A percentile compares a stretch with the other conserved stretches of the same genome.
These are phyloP conservation scores for Phasia obesa DNA, from an alignment of 2,888 invertebrate genomes.

Conservation along the genomic window DNA sequence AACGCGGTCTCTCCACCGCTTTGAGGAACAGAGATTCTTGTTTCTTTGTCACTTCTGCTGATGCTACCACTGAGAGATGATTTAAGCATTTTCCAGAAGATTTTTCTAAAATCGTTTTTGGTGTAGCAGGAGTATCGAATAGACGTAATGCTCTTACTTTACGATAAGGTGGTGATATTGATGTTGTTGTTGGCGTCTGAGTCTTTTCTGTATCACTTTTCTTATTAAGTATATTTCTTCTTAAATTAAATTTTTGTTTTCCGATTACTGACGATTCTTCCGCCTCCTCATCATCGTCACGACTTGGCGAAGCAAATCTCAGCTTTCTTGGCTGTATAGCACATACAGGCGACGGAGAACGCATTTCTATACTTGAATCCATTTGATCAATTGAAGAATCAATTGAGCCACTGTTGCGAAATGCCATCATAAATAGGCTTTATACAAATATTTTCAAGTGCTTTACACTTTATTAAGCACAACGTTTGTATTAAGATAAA, in stretches of 20 bases:
- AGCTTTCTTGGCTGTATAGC: constrained; percentile 80
- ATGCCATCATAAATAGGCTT: constrained; percentile 74
- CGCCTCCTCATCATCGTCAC: constrained; percentile 73
- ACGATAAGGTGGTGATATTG: constrained; percentile 84
- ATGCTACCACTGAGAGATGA: constrained; percentile 77
- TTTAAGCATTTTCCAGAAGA: constrained; percentile 84
- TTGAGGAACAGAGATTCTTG: constrained; percentile 72
- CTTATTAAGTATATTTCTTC: constrained; percentile 52
- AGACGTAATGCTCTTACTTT: constrained; percentile 86
- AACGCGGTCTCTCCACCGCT: constrained; percentile 81
- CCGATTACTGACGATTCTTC: constrained; percentile 33
- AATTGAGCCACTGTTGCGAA: constrained; percentile 74
- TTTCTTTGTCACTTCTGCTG: constrained; percentile 69
- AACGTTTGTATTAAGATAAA: neutral
- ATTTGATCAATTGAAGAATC: constrained; percentile 75
- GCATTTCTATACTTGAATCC: constrained; percentile 79
- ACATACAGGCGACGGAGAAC: constrained; percentile 77
- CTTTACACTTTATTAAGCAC: neutral
- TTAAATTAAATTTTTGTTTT: constrained; percentile 54
- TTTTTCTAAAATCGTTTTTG: constrained; percentile 87
- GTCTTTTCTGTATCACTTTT: constrained; percentile 47
- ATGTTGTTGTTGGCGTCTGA: constrained; percentile 57
- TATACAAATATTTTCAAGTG: neutral
- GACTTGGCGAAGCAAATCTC: constrained; percentile 79
- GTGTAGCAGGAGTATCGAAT: constrained; percentile 93